A percentile compares a stretch with the other conserved stretches of the same genome.
Evolutionary conservation across 1,140 invertebrate genomes (phyloP).

Genomic region (Drosophila orosa): DNA sequence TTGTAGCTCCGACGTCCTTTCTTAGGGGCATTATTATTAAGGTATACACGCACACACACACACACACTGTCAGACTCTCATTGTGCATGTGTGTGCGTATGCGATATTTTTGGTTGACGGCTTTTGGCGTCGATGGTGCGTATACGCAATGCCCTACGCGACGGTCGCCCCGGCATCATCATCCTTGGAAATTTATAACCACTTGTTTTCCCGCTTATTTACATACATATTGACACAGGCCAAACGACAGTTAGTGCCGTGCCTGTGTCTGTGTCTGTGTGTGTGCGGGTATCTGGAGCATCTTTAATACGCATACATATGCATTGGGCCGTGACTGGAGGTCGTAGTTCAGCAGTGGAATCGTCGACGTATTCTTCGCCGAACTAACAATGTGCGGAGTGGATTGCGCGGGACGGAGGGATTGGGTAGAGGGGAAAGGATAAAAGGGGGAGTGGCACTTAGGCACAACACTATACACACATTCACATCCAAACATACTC

Average conservation of each 20-base stretch:
- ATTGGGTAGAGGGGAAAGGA: slow-evolving; percentile 3
- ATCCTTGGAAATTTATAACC: slow-evolving; percentile 78
- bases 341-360: slow-evolving; percentile 37
- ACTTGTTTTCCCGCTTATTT: slow-evolving; percentile 80
- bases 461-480: slow-evolving; percentile 22
- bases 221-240: slow-evolving; percentile 77
- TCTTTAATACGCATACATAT: slow-evolving; percentile 60
- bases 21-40: slow-evolving; percentile 72
- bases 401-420: not conserved
- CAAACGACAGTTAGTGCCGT: slow-evolving; percentile 55
- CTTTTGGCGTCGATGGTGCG: slow-evolving; percentile 65
- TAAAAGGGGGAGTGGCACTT: slow-evolving; percentile 37
- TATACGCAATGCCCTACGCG: slow-evolving; percentile 57
- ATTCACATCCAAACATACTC: slow-evolving; percentile 5
- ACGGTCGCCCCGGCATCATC: slow-evolving; percentile 41
- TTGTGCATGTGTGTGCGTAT: slow-evolving; percentile 23
- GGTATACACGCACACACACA: slow-evolving; percentile 34
- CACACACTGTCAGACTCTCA: slow-evolving; percentile 13
- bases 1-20: slow-evolving; percentile 55
- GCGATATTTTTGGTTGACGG: slow-evolving; percentile 66
- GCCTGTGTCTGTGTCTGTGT: slow-evolving; percentile 31
- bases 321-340: slow-evolving; percentile 54
- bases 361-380: slow-evolving; percentile 48
- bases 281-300: slow-evolving; percentile 58
- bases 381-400: slow-evolving; percentile 67